Conservation (phyloP, 2,113 vertebrate genomes). For the Ptilonorhynchus violaceus region DNA sequence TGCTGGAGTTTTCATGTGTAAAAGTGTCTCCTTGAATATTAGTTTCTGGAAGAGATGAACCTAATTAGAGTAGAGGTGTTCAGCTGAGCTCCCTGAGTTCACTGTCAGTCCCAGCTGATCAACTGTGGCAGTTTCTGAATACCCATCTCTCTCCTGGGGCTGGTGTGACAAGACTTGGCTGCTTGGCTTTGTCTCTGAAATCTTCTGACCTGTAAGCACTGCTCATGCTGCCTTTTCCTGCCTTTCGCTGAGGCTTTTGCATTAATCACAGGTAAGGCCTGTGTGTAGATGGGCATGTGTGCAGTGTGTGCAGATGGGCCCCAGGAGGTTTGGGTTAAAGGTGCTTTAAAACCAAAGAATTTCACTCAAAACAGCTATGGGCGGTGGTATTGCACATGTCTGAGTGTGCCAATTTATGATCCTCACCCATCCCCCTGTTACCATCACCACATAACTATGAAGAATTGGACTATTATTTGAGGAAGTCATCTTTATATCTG, state of each 20-base stretch:
- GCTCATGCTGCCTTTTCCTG: not conserved
- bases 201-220: not conserved
- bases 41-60: not conserved
- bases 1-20: not conserved
- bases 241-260: not conserved
- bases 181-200: not conserved
- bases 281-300: not conserved
- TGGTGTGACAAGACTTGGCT: not conserved
- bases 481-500: not conserved
- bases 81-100: not conserved
- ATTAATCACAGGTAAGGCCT: not conserved
- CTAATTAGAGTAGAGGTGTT: not conserved
- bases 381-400: not conserved
- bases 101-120: not conserved
- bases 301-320: not conserved
- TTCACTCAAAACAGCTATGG: not conserved
- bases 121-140: not conserved
- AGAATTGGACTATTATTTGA: not conserved
- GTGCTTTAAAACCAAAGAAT: not conserved
- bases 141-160: not conserved
- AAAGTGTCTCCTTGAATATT: not conserved
- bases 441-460: not conserved
- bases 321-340: not conserved
- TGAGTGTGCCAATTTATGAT: not conserved
- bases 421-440: not conserved